phyloP scores from a whole-genome alignment of 2,113 vertebrate genomes.

The Bagarius yarrelli region DNA sequence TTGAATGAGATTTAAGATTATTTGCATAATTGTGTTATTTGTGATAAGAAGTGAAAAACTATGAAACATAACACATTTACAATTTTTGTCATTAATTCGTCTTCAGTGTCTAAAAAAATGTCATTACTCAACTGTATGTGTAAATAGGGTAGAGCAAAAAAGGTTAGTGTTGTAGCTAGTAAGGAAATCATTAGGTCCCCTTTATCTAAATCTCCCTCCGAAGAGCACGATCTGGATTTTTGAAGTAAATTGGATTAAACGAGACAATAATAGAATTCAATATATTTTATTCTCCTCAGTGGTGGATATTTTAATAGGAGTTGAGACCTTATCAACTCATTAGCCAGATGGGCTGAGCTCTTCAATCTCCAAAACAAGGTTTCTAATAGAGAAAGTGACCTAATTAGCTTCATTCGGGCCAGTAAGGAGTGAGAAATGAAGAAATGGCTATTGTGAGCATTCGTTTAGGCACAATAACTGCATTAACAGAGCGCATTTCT shows the following conservation, averaged over 20 bases:
- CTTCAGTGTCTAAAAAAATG: too few species aligned
- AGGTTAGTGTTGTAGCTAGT: neutral
- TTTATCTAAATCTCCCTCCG: neutral
- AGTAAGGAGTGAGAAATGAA: slow-evolving; percentile 53
- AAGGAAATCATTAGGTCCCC: neutral
- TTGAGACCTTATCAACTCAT: slow-evolving; percentile 71
- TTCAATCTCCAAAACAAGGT: slow-evolving; percentile 70
- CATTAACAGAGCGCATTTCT: slow-evolving; percentile 3
- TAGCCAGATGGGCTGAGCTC: slow-evolving; percentile 71
- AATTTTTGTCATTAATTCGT: neutral
- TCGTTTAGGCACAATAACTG: slow-evolving; percentile 16
- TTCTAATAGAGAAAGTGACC: slow-evolving; percentile 70
- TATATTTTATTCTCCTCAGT: slow-evolving; percentile 72
- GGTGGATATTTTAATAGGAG: slow-evolving; percentile 74
- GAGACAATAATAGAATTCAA: slow-evolving; percentile 76
- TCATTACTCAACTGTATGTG: neutral
- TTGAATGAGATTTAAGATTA: neutral
- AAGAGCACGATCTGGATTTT: slow-evolving; percentile 57
- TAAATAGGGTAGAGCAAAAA: neutral
- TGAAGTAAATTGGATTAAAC: slow-evolving; percentile 70
- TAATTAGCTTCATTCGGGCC: slow-evolving; percentile 71
- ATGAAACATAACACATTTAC: neutral
- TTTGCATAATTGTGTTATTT: neutral
- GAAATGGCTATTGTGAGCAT: slow-evolving; percentile 40
- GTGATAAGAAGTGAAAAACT: neutral